Base-by-base conservation (phyloP, 2,888 invertebrate genomes). In the Euphydryas editha region DNA sequence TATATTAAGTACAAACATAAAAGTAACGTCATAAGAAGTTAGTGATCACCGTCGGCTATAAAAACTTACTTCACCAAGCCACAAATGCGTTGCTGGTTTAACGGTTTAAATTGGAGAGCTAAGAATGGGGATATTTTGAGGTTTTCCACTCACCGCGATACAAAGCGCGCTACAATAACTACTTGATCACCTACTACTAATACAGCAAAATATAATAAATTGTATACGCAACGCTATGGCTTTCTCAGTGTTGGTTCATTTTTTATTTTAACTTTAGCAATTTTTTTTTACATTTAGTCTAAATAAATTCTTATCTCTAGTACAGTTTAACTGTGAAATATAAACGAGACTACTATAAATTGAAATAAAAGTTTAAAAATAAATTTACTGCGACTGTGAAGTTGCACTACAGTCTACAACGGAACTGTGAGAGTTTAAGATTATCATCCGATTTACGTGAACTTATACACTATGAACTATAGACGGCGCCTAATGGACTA, bases 331-430 rank as follows among this genome's bases (percentile, higher is more conserved):
- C 7, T 55, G n/a, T 37, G 36, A 55, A 11, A 18, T 46, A 56
- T 21, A 54, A 54, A 62, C 36, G 44, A 44, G 36, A 15, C 21
- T 15, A 44, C 21, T 56, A 56, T 56, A 56, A 62, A 62, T 56
- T 62, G 37, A 56, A 62, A 62, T 62, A 62, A 62, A 62, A 62
- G 46, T 62, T 62, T 62, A 47, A n/a, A 56, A 37, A 46, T 58
- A 65, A 65, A 62, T 68, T 68, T 65, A 62, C 55, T 44, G 68
- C 61, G 61, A 61, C 65, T 65, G 64, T 37, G 36, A 65, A 65
- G 55, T 68, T 61, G 15, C 44, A 46, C 60, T 36, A 36, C 47
- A 46, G 47, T n/a, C 60, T 20, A 36, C 56, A 46, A 37, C 20
- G 39, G 24, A 62, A 62, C 56, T 56, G 56, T 17, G 13, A 36